Evolutionary conservation across 2,888 invertebrate species (phyloP).

Genomic region (Tryphoninae sp.): DNA sequence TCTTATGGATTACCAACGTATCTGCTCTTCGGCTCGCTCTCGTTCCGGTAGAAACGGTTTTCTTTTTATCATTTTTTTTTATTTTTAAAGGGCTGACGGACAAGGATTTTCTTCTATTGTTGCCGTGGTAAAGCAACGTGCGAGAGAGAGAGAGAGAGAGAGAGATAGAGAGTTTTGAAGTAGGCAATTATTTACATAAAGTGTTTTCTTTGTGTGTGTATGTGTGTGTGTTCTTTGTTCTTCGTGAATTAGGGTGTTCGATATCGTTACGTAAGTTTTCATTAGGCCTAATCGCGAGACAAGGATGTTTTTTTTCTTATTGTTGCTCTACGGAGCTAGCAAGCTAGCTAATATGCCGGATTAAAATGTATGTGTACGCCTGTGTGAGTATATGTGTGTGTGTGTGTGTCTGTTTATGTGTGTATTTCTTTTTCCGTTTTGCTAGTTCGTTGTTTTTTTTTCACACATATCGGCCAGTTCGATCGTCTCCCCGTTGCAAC

Average conservation of each 20-base stretch:
- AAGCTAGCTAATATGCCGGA: constrained; percentile 62
- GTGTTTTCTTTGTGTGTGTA: constrained; percentile 33
- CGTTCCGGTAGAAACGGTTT: constrained; percentile 38
- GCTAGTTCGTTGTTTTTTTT: constrained; percentile 63
- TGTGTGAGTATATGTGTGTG: constrained; percentile 26
- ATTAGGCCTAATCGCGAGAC: constrained; percentile 76
- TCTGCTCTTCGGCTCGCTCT: constrained; percentile 30
- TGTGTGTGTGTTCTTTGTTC: constrained; percentile 61
- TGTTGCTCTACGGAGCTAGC: constrained; percentile 56
- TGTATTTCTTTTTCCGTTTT: constrained; percentile 35
- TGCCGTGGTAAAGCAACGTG: constrained; percentile 74
- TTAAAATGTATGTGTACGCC: constrained; percentile 48
- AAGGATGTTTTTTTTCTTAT: constrained; percentile 59
- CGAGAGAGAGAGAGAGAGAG: constrained; percentile 70
- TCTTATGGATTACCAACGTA: background rate
- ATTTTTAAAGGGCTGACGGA: constrained; percentile 59
- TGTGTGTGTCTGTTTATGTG: constrained; percentile 28
- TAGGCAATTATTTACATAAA: constrained; percentile 62
- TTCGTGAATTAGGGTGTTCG: constrained; percentile 60
- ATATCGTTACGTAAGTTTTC: constrained; percentile 65
- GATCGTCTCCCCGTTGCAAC: constrained; percentile 58
- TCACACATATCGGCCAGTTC: constrained; percentile 48
- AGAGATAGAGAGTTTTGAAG: constrained; percentile 65
- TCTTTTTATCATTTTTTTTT: background rate
- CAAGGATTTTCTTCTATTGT: constrained; percentile 65